Evolutionary conservation across 2,888 invertebrate genomes (phyloP).

Genomic region (Catocala sponsa): DNA sequence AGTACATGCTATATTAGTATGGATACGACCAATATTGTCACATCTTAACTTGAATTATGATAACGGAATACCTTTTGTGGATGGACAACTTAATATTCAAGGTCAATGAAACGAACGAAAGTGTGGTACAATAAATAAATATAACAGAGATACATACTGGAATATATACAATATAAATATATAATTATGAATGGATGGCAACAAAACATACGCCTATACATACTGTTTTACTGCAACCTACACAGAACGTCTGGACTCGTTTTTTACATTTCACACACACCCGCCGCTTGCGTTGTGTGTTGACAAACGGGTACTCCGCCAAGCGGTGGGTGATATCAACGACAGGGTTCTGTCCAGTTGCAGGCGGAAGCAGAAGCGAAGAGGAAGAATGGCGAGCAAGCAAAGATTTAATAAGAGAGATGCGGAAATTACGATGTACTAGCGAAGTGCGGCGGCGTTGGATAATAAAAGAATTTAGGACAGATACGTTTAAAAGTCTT

Average conservation of each 20-base stretch:
- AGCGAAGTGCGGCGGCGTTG: background rate
- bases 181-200: background rate
- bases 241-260: background rate
- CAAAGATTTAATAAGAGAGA: background rate
- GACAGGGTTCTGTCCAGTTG: background rate
- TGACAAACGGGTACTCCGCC: background rate
- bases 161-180: no score
- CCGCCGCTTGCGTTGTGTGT: background rate
- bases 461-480: background rate
- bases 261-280: background rate
- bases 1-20: no score
- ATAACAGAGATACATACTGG: no score
- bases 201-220: background rate
- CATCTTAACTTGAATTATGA: no score
- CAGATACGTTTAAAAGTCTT: conserved; percentile 2
- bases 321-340: background rate
- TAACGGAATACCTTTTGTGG: no score
- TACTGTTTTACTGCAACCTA: background rate
- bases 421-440: background rate
- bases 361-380: background rate
- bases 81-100: no score
- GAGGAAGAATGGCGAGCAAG: background rate
- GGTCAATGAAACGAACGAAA: no score
- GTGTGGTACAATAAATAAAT: no score
- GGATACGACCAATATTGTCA: no score